phyloP scores from a whole-genome alignment of 2,113 vertebrate species.

The Ranitomeya variabilis region DNA sequence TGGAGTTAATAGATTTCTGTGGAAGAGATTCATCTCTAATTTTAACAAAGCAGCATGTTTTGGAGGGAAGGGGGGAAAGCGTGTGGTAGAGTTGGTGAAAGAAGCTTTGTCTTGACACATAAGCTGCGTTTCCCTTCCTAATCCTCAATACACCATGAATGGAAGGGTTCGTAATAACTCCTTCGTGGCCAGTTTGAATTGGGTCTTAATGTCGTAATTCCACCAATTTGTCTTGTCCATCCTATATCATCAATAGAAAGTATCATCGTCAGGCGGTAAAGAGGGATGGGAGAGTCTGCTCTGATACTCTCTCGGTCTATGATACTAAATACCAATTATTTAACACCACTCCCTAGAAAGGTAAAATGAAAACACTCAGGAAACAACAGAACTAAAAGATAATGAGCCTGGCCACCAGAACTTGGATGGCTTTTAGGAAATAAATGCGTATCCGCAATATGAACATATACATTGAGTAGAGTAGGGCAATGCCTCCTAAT shows the following conservation, averaged over 20 bases:
- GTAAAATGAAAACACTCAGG: not conserved
- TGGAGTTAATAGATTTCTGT: constrained; percentile 95
- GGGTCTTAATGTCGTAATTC: not conserved
- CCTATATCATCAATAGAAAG: not conserved
- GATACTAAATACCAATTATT: constrained; percentile 14
- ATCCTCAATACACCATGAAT: constrained; percentile 76
- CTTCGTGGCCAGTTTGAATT: constrained; percentile 9
- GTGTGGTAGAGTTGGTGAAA: constrained; percentile 82
- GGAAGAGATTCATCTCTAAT: constrained; percentile 90
- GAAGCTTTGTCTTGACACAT: constrained; percentile 80
- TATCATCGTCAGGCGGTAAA: not conserved
- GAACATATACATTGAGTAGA: no score
- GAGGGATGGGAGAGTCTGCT: not conserved
- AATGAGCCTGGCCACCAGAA: not conserved
- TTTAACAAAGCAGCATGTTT: constrained; percentile 86
- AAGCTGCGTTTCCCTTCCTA: constrained; percentile 82
- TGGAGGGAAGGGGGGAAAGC: constrained; percentile 75
- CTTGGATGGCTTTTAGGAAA: not conserved
- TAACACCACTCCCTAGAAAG: not conserved
- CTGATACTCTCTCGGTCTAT: not conserved
- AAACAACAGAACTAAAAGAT: not conserved
- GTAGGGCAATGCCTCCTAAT: not conserved
- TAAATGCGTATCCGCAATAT: not conserved
- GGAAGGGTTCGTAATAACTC: constrained; percentile 15
- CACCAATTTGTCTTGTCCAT: not conserved